These are phyloP conservation scores for Etheostoma nigrum DNA, from an alignment of 2,797 vertebrate genomes.

Conservation along the genomic window DNA sequence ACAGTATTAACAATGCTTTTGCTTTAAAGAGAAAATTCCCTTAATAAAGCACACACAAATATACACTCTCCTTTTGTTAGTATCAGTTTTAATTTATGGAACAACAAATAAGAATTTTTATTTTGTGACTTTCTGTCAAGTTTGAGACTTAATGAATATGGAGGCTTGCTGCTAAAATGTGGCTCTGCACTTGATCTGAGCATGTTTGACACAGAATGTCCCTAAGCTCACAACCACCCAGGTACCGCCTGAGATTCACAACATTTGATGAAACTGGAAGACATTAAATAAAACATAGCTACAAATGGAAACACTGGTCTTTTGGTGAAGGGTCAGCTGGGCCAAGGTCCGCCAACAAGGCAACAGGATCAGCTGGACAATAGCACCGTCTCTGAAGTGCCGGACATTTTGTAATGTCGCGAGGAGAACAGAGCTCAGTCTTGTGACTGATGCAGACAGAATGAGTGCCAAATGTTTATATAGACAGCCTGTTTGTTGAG, in stretches of 20 bases:
- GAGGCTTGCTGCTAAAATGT: background rate
- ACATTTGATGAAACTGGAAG: slow-evolving; percentile 2
- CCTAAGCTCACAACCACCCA: background rate
- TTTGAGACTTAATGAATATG: background rate
- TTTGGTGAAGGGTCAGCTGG: no score
- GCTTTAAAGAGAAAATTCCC: slow-evolving; percentile 8
- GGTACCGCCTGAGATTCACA: background rate
- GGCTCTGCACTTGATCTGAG: background rate
- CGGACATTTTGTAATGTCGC: no score
- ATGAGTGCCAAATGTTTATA: background rate
- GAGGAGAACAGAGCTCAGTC: background rate
- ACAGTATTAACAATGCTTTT: slow-evolving; percentile 9
- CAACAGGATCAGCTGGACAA: no score
- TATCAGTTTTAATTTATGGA: background rate
- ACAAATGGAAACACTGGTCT: no score
- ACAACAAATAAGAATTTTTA: background rate
- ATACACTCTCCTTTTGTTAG: background rate
- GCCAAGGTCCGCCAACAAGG: no score
- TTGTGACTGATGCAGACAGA: slow-evolving; percentile 2
- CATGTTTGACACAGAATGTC: background rate
- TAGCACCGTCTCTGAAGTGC: no score
- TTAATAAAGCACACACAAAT: slow-evolving; percentile 7
- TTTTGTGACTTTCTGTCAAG: background rate
- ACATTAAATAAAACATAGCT: background rate
- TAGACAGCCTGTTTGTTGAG: background rate